phyloP scores from a whole-genome alignment of 2,797 vertebrate genomes.

The Trachops cirrhosus region DNA sequence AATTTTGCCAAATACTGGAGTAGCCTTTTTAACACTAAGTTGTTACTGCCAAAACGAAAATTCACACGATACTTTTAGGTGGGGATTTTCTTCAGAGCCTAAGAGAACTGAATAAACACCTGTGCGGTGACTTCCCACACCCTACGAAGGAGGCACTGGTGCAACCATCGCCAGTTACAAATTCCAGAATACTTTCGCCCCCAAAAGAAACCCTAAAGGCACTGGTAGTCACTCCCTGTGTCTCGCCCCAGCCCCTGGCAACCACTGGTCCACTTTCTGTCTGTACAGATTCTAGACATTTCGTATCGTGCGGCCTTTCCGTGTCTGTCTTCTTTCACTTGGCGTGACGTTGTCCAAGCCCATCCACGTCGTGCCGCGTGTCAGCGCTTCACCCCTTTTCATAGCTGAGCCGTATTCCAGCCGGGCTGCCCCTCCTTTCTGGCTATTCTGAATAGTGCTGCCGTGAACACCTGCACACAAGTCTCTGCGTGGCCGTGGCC shows the following conservation, averaged over 20 bases:
- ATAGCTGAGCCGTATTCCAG: background rate
- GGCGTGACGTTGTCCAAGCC: background rate
- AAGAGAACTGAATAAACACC: background rate
- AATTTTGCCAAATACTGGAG: background rate
- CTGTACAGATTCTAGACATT: background rate
- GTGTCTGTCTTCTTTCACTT: background rate
- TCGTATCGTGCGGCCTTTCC: background rate
- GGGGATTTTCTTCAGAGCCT: background rate
- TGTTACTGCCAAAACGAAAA: background rate
- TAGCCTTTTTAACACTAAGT: background rate
- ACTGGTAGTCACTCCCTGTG: background rate
- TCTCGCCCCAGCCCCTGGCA: too few species aligned
- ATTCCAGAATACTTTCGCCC: background rate
- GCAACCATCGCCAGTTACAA: background rate
- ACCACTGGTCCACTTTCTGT: background rate
- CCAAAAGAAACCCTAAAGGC: background rate
- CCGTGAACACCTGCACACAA: background rate
- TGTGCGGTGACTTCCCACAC: background rate
- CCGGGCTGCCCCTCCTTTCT: background rate
- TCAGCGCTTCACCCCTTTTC: background rate
- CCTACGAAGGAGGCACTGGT: background rate
- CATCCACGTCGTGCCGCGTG: too few species aligned
- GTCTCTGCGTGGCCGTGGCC: accelerated
- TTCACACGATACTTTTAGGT: background rate
- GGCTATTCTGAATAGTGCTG: background rate